These are phyloP conservation scores for Planococcus citri DNA, from an alignment of 1,140 invertebrate genomes.

Conservation along the genomic window DNA sequence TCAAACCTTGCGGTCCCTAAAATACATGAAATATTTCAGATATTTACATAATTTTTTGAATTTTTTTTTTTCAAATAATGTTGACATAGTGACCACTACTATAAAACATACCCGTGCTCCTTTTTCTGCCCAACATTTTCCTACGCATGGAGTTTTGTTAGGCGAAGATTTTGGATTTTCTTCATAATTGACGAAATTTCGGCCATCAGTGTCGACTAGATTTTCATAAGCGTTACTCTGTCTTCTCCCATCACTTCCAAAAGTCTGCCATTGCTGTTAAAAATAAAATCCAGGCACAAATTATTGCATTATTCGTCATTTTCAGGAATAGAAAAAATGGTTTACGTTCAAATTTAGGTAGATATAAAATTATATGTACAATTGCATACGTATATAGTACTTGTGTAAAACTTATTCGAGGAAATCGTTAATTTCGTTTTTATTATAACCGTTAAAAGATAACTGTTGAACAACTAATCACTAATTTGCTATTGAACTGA, in stretches of 20 bases:
- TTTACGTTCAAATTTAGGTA: neutral
- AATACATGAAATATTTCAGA: neutral
- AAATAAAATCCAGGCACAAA: too few relatives aligned
- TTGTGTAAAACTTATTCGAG: too few relatives aligned
- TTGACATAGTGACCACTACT: too few relatives aligned
- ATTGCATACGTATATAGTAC: too few relatives aligned
- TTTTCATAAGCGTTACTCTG: neutral
- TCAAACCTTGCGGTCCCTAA: slow-evolving; percentile 34
- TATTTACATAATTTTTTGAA: neutral
- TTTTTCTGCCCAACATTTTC: slow-evolving; percentile 89
- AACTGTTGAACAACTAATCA: neutral
- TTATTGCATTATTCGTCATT: too few relatives aligned
- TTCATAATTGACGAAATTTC: neutral
- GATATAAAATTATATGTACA: too few relatives aligned
- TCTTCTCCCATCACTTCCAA: neutral
- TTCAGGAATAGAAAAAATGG: neutral
- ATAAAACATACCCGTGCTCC: slow-evolving; percentile 56
- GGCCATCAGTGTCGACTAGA: neutral
- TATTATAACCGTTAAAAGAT: neutral
- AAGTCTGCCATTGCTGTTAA: neutral
- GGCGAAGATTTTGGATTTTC: slow-evolving; percentile 23
- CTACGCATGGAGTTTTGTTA: slow-evolving; percentile 38
- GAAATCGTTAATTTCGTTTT: neutral
- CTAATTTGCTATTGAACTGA: neutral
- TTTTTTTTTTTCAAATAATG: too few relatives aligned